Conservation (phyloP, 2,113 vertebrate species). For the Psophia crepitans region DNA sequence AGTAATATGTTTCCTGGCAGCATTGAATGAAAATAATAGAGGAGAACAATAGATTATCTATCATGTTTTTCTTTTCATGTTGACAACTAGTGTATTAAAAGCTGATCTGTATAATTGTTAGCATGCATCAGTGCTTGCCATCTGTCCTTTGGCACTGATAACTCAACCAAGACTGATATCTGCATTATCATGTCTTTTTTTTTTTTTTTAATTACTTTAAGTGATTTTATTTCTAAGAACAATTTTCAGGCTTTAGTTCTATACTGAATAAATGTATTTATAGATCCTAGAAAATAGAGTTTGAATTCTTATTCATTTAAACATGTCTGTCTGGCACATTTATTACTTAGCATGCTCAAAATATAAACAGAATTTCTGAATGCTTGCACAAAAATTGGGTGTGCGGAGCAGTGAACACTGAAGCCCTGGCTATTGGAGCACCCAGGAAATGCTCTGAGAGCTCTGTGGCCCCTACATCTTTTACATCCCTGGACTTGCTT, state of each 20-base stretch:
- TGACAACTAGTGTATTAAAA: not conserved
- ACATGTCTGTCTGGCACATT: rapidly evolving
- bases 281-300: not conserved
- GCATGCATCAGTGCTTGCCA: not conserved
- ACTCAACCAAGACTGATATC: not conserved
- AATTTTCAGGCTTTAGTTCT: not conserved
- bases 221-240: not conserved
- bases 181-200: not conserved
- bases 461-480: not conserved
- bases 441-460: not conserved
- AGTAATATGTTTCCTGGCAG: not conserved
- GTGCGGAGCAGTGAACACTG: not conserved
- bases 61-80: not conserved
- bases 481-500: not conserved
- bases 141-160: not conserved
- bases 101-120: not conserved
- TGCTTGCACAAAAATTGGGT: not conserved
- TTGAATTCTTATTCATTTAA: not conserved
- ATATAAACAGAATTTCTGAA: not conserved
- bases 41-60: not conserved
- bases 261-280: not conserved
- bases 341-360: not conserved
- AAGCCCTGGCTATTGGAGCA: not conserved
- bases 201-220: not conserved
- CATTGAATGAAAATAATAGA: not conserved